Conservation (phyloP, 2,888 invertebrate species). For the Torymus aiolomorphi region DNA sequence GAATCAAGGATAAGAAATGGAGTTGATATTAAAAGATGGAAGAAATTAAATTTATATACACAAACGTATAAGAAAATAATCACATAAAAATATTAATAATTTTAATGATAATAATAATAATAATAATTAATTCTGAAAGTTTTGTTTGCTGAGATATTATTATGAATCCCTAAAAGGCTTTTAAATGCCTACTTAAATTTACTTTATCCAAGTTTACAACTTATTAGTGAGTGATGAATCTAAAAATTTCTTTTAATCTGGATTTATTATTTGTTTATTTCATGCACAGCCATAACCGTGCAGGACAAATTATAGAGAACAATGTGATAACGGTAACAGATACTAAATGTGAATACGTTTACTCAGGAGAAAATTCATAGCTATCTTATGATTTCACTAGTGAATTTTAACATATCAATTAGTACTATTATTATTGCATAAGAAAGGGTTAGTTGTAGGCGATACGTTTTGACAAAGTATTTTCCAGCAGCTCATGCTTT, state of each 20-base stretch:
- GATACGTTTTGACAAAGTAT: conserved; percentile 67
- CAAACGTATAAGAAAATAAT: conserved; percentile 30
- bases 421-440: conserved; percentile 60
- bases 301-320: conserved; percentile 43
- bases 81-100: conserved; percentile 39
- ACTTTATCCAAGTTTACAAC: neutral
- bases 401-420: conserved; percentile 38
- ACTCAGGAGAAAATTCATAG: conserved; percentile 7
- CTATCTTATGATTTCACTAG: conserved; percentile 16
- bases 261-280: conserved; percentile 22
- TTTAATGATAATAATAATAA: conserved; percentile 24
- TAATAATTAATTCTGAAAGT: conserved; percentile 22
- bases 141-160: too few relatives aligned
- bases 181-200: neutral
- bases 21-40: conserved; percentile 26
- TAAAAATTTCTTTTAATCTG: conserved; percentile 7
- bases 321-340: conserved; percentile 26
- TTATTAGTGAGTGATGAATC: neutral
- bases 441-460: conserved; percentile 66
- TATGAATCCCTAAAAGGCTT: too few relatives aligned
- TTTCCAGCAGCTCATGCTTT: conserved; percentile 70
- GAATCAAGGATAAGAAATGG: conserved; percentile 34
- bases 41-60: conserved; percentile 43
- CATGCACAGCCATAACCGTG: conserved; percentile 57
- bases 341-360: conserved; percentile 44